Percentiles rank a stretch among this genome's conserved stretches.
These are phyloP conservation scores for Anadara kagoshimensis DNA, from an alignment of 1,140 invertebrate species.

Conservation along the genomic window DNA sequence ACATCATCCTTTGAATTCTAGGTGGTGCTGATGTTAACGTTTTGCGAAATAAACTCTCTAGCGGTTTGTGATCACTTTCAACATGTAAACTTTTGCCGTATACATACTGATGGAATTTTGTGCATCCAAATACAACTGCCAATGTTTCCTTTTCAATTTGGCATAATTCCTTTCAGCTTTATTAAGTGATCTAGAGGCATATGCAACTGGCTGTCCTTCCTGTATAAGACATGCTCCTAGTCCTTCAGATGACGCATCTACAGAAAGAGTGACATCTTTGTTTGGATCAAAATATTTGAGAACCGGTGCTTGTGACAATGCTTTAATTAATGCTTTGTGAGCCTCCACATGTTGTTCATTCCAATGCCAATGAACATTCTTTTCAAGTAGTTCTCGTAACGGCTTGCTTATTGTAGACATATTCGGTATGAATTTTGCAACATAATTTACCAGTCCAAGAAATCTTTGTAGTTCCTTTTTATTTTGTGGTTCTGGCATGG, in stretches of 20 bases:
- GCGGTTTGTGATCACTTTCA: slow-evolving; percentile 70
- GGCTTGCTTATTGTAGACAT: slow-evolving; percentile 60
- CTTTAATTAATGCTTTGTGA: background rate
- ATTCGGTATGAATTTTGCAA: slow-evolving; percentile 64
- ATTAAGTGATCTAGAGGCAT: too few relatives aligned
- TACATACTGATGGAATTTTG: too few relatives aligned
- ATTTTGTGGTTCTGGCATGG: slow-evolving; percentile 25
- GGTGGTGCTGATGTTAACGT: background rate
- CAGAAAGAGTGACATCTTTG: background rate
- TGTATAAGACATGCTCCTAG: too few relatives aligned
- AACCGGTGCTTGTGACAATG: too few relatives aligned
- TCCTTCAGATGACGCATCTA: too few relatives aligned
- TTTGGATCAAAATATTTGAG: too few relatives aligned
- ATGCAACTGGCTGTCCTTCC: too few relatives aligned
- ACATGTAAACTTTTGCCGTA: slow-evolving; percentile 69
- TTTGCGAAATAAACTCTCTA: slow-evolving; percentile 37
- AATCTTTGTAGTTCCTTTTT: slow-evolving; percentile 34
- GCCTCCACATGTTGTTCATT: slow-evolving; percentile 12
- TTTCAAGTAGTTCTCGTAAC: slow-evolving; percentile 29
- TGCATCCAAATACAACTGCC: too few relatives aligned
- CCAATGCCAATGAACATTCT: slow-evolving; percentile 34
- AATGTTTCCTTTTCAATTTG: slow-evolving; percentile 5
- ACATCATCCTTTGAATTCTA: slow-evolving; percentile 62
- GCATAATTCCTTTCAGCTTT: background rate
- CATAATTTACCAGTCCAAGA: slow-evolving; percentile 68